Evolutionary conservation across 2,113 vertebrate genomes (phyloP), one percentile per base, ranked within the genome.

Genomic region (Pterocles burchelli): DNA sequence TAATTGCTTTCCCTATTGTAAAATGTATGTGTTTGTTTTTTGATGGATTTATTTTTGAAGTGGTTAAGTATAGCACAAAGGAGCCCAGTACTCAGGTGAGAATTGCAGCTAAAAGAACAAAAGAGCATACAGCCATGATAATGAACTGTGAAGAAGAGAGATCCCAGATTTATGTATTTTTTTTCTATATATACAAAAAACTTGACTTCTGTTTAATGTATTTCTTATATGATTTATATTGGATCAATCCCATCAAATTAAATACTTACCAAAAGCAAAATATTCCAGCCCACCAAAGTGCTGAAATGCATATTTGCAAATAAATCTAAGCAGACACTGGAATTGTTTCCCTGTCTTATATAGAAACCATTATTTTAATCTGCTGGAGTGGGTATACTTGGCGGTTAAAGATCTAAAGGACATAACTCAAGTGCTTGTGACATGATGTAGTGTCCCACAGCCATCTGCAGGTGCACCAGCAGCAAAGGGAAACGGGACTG

Each of bases 391-490:
- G 15, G 6, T 55, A 0, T 38, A 4, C 9, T 55, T 63, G 2
- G 0, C 0, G 1, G 7, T 33, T 65, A 19, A 59, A n/a, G 16
- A 12, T 20, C 22, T 20, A 4, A 22, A 54, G 43, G 26, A 13
- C 3, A 0, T 7, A 46, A 67, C 25, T 38, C 1, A 1, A 48
- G 12, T 16, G n/a, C 38, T 83, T 1, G 0, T 15, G 49, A 22
- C 1, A 1, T 7, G 11, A 10, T 61, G 28, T 36, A 34, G 19
- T 0, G 1, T 49, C 45, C n/a, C 7, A 3, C 21, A 51, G 49
- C 4, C 5, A 3, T 18, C 6, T 2, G 26, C 8, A 65, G 38
- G 51, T 9, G 9, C 21, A 11, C 14, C 33, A 62, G 36, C 61
- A 58, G 26, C 36, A 31, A 16, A 16, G 24, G 26, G 45, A 41